Evolutionary conservation across 2,888 invertebrate genomes (phyloP).

Genomic region (Euproctis similis): DNA sequence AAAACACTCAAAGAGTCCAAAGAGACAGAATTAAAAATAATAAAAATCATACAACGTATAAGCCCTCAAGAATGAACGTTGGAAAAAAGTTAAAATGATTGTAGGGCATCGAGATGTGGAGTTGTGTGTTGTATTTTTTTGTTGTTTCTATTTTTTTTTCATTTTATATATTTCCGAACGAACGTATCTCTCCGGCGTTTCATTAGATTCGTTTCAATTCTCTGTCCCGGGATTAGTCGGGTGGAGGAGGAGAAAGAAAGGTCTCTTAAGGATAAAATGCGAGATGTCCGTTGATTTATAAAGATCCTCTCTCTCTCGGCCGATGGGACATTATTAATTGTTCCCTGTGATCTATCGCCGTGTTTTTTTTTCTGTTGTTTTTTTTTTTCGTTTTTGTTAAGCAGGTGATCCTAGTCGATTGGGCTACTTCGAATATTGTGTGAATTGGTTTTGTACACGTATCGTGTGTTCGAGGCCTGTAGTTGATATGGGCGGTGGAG

Average conservation of each 20-base stretch:
- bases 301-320: slow-evolving; percentile 49
- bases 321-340: slow-evolving; percentile 63
- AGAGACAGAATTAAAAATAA: slow-evolving; percentile 69
- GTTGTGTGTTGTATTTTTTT: no score
- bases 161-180: no score
- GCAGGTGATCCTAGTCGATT: slow-evolving; percentile 33
- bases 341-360: slow-evolving; percentile 42
- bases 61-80: slow-evolving; percentile 57
- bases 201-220: slow-evolving; percentile 74
- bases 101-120: slow-evolving; percentile 61
- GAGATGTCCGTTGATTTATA: slow-evolving; percentile 69
- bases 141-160: slow-evolving; percentile 49
- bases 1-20: slow-evolving; percentile 46
- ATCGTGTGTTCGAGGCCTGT: slow-evolving; percentile 10
- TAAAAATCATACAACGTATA: slow-evolving; percentile 45
- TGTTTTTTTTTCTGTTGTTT: slow-evolving; percentile 29
- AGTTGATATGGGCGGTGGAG: slow-evolving; percentile 19
- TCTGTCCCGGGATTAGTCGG: slow-evolving; percentile 68
- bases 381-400: no score
- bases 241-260: no score
- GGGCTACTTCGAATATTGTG: slow-evolving; percentile 11
- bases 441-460: slow-evolving; percentile 14
- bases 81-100: slow-evolving; percentile 73
- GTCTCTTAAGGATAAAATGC: slow-evolving; percentile 64
- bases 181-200: slow-evolving; percentile 63